Evolutionary conservation across 2,888 invertebrate species (phyloP).

Genomic region (Campoplex nolae): DNA sequence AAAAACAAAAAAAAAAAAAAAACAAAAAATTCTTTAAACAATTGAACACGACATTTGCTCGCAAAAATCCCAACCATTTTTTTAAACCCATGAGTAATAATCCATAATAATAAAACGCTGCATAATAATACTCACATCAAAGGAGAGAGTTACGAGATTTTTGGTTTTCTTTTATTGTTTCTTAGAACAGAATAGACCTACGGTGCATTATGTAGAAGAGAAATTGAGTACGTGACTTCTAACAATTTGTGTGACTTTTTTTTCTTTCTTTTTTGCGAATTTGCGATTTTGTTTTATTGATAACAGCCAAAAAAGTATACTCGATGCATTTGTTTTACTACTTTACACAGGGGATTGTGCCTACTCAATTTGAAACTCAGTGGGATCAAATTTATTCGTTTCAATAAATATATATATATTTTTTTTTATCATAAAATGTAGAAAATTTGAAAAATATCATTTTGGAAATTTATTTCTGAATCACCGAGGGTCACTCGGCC

Average conservation of each 20-base stretch:
- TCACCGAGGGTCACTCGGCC: neutral
- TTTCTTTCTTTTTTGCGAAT: slow-evolving; percentile 35
- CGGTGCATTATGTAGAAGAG: slow-evolving; percentile 44
- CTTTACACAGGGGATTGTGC: slow-evolving; percentile 34
- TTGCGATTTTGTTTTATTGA: slow-evolving; percentile 54
- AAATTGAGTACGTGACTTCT: slow-evolving; percentile 40
- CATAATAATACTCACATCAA: slow-evolving; percentile 60
- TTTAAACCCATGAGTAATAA: slow-evolving; percentile 47
- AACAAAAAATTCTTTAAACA: too few species aligned
- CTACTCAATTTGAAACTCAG: neutral
- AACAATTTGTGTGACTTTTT: slow-evolving; percentile 65
- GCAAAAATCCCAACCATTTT: slow-evolving; percentile 47
- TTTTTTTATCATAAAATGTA: neutral
- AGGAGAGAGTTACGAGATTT: slow-evolving; percentile 39
- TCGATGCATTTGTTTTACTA: neutral
- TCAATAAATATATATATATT: neutral
- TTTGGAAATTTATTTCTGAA: neutral
- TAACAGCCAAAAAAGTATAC: slow-evolving; percentile 50
- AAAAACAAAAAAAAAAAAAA: neutral
- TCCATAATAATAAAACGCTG: slow-evolving; percentile 60
- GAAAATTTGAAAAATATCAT: neutral
- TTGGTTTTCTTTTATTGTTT: slow-evolving; percentile 30
- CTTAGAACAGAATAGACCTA: slow-evolving; percentile 36
- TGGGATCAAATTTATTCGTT: neutral
- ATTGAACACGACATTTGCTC: slow-evolving; percentile 39